Conservation (phyloP, 1,140 invertebrate genomes). For the Heliconius melpomene region DNA sequence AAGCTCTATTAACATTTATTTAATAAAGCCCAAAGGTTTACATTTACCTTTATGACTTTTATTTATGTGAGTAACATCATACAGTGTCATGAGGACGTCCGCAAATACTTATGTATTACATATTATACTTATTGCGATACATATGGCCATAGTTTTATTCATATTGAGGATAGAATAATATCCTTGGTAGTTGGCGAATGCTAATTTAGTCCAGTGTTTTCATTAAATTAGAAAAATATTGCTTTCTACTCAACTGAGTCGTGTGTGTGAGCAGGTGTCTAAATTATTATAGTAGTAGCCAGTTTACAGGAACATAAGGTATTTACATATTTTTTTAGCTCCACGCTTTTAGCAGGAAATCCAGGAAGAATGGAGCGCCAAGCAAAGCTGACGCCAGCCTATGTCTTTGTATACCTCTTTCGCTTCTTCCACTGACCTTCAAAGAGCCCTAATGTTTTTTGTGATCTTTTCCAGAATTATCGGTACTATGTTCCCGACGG, state of each 20-base stretch:
- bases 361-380: no score
- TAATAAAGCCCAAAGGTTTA: background rate
- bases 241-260: background rate
- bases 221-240: background rate
- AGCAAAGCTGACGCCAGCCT: no score
- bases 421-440: no score
- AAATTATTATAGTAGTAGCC: background rate
- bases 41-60: background rate
- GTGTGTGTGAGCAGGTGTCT: background rate
- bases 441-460: no score
- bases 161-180: background rate
- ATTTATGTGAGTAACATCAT: background rate
- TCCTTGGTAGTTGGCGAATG: background rate
- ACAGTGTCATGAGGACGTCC: conserved; percentile 3
- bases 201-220: background rate
- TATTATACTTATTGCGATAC: background rate
- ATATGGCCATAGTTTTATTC: background rate
- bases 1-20: background rate
- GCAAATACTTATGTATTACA: background rate
- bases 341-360: no score
- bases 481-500: no score
- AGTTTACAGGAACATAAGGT: background rate
- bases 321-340: background rate
- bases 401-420: no score
- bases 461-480: no score